Percentiles rank a stretch among this genome's conserved stretches.
Evolutionary conservation across 1,140 invertebrate genomes (phyloP).

Genomic region (Aphelenchoides besseyi): DNA sequence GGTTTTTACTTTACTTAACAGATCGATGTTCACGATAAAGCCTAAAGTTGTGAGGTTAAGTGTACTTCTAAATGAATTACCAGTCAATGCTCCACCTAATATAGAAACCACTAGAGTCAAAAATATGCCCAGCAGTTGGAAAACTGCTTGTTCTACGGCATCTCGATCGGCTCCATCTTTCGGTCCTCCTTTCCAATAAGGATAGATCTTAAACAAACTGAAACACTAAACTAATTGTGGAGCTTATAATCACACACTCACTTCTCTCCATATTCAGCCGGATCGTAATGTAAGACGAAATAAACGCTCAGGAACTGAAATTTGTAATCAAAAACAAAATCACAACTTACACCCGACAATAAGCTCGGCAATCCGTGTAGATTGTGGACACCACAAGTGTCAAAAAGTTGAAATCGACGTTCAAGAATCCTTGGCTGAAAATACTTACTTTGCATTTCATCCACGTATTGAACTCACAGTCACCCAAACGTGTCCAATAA

Average conservation of each 20-base stretch:
- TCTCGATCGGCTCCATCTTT: constrained; percentile 68
- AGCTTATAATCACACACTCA: constrained; percentile 12
- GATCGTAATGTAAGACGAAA: constrained; percentile 54
- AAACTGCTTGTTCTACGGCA: constrained; percentile 73
- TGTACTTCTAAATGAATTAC: constrained; percentile 65
- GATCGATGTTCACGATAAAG: constrained; percentile 43
- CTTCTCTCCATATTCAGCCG: constrained; percentile 54
- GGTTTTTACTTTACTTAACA: constrained; percentile 54
- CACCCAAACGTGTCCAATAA: constrained; percentile 63
- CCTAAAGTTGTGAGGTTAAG: constrained; percentile 33
- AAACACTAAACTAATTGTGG: constrained; percentile 24
- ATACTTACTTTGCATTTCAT: background rate
- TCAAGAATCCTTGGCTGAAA: constrained; percentile 34
- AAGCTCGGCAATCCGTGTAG: constrained; percentile 66
- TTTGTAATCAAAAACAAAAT: constrained; percentile 19
- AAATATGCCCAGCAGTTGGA: constrained; percentile 74
- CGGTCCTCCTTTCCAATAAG: constrained; percentile 63
- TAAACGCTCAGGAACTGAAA: constrained; percentile 53
- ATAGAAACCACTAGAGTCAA: constrained; percentile 73
- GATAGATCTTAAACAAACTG: constrained; percentile 67
- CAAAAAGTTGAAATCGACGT: constrained; percentile 60
- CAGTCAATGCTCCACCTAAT: constrained; percentile 75
- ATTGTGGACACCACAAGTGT: constrained; percentile 67
- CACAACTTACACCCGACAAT: constrained; percentile 61
- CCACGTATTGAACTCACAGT: constrained; percentile 27